phyloP scores from a whole-genome alignment of 2,888 invertebrate species.

The Lycophotia porphyrea region DNA sequence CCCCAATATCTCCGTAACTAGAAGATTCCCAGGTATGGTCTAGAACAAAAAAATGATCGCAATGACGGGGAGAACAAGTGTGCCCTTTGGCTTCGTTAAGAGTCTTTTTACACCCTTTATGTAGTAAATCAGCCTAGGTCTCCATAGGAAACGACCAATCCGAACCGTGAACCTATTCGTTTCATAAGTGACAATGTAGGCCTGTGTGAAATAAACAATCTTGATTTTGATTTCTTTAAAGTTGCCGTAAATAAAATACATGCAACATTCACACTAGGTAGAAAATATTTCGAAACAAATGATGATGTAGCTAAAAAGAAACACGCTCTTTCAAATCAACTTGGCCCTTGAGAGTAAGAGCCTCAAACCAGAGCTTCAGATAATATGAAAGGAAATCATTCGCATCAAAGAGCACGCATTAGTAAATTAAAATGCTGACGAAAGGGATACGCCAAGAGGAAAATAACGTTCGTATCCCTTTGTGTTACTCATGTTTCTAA shows the following conservation, averaged over 20 bases:
- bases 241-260: neutral
- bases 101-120: no score
- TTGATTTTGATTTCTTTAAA: neutral
- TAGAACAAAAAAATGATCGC: no score
- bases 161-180: neutral
- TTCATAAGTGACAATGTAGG: neutral
- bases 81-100: no score
- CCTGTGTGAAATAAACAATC: neutral
- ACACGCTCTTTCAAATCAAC: constrained; percentile 14
- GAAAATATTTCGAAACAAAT: neutral
- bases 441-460: constrained; percentile 38
- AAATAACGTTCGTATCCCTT: constrained; percentile 39
- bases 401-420: constrained; percentile 53
- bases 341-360: constrained; percentile 2
- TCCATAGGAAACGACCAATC: neutral
- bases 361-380: constrained; percentile 20
- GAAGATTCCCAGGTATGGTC: no score
- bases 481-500: constrained; percentile 31
- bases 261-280: neutral
- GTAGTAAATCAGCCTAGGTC: neutral
- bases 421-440: constrained; percentile 58
- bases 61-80: no score
- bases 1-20: no score
- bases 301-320: neutral
- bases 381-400: constrained; percentile 40